A percentile compares a stretch with the other conserved stretches of the same genome.
Evolutionary conservation across 1,140 invertebrate genomes (phyloP).

Genomic region (Hydropsyche tenuis): DNA sequence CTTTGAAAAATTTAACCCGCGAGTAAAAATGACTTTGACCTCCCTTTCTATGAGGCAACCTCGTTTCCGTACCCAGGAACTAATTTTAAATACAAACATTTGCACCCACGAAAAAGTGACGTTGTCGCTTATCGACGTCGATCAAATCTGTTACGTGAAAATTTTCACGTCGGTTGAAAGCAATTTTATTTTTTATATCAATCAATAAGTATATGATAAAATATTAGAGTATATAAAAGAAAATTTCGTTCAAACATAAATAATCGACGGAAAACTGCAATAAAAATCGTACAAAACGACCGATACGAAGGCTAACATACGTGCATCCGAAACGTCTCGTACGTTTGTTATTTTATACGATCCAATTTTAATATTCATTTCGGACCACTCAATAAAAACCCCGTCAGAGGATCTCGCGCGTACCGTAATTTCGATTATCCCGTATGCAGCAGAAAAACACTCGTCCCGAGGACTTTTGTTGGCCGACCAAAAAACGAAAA

Average conservation of each 20-base stretch:
- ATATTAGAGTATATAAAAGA: too few relatives aligned
- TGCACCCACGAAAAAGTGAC: conserved; percentile 8
- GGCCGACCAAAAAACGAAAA: conserved; percentile 34
- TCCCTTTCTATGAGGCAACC: too few relatives aligned
- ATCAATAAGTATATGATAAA: too few relatives aligned
- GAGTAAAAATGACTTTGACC: too few relatives aligned
- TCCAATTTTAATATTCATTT: too few relatives aligned
- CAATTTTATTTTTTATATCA: not conserved
- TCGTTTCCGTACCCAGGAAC: not conserved
- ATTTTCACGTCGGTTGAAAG: too few relatives aligned
- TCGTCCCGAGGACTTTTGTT: not conserved
- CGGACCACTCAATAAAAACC: not conserved
- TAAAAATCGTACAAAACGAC: not conserved
- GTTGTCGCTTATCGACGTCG: not conserved
- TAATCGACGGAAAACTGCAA: not conserved
- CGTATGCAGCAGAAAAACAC: conserved; percentile 26
- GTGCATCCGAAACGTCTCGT: too few relatives aligned
- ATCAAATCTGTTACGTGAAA: not conserved
- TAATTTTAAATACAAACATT: conserved; percentile 24
- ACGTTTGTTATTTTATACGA: too few relatives aligned
- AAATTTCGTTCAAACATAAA: too few relatives aligned
- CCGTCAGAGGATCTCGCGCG: not conserved
- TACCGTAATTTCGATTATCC: conserved; percentile 22
- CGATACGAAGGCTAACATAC: too few relatives aligned
- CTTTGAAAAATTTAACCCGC: too few relatives aligned